A percentile compares a stretch with the other conserved stretches of the same genome.
These are phyloP conservation scores for Pelobates cultripes DNA, from an alignment of 2,797 vertebrate species.

Conservation along the genomic window DNA sequence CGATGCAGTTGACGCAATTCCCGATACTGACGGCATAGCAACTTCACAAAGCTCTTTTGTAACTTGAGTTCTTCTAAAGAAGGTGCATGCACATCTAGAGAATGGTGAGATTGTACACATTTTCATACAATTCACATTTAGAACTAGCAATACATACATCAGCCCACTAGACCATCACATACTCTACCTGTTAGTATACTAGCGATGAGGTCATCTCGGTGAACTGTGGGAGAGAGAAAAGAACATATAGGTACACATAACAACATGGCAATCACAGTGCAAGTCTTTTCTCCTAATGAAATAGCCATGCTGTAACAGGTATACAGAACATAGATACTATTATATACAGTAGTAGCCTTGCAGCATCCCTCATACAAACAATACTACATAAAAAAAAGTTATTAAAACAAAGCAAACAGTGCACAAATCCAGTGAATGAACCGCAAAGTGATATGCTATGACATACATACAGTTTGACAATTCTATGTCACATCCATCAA, in stretches of 20 bases:
- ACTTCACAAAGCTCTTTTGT: conserved; percentile 79
- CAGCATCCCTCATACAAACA: no score
- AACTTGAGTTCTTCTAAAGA: conserved; percentile 76
- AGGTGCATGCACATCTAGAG: conserved; percentile 70
- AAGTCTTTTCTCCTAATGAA: neutral
- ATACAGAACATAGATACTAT: no score
- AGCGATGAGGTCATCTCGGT: conserved; percentile 79
- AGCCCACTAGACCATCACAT: neutral
- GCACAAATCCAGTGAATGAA: no score
- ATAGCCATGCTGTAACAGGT: neutral
- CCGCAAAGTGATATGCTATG: no score
- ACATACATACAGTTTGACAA: no score
- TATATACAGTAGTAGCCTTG: no score
- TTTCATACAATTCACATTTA: neutral
- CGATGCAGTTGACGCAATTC: conserved; percentile 82
- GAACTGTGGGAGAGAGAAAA: conserved; percentile 63
- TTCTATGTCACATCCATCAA: no score
- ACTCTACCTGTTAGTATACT: conserved; percentile 78
- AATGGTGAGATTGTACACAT: neutral
- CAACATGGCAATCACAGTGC: neutral
- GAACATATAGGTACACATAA: neutral
- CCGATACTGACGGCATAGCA: conserved; percentile 81
- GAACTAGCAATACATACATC: no score
- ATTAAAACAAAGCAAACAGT: no score
- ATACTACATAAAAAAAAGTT: no score